Conservation (phyloP, 2,797 vertebrate species). For the Galaxias olidus region DNA sequence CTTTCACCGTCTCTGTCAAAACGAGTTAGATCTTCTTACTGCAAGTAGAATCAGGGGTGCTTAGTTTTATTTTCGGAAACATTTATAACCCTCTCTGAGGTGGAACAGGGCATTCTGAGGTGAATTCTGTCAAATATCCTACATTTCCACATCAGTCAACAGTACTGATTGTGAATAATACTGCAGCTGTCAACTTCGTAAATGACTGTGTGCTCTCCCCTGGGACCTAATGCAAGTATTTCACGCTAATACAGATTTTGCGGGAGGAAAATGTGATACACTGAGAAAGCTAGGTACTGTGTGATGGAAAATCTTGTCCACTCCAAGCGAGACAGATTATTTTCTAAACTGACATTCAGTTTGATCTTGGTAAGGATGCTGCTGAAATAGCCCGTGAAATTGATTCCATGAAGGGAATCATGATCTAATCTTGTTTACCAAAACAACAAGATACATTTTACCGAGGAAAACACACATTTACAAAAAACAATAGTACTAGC, state of each 20-base stretch:
- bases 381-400: conserved; percentile 77
- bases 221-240: conserved; percentile 48
- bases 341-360: conserved; percentile 48
- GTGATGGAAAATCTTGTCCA: conserved; percentile 48
- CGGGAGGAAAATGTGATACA: conserved; percentile 51
- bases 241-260: conserved; percentile 49
- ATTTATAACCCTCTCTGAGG: conserved; percentile 2
- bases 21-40: no score
- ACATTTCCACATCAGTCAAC: conserved; percentile 1
- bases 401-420: conserved; percentile 80
- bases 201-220: conserved; percentile 21
- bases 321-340: conserved; percentile 49
- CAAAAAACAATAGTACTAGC: neutral
- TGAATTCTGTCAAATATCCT: conserved; percentile 36
- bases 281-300: conserved; percentile 51
- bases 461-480: conserved; percentile 26
- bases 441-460: conserved; percentile 63
- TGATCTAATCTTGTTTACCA: conserved; percentile 67
- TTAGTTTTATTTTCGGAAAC: conserved; percentile 13
- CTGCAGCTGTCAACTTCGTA: conserved; percentile 18
- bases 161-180: conserved; percentile 17
- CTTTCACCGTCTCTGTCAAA: no score
- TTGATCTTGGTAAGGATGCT: conserved; percentile 68
- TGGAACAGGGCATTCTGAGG: no score
- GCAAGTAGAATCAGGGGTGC: neutral